phyloP scores from a whole-genome alignment of 30 jellyfish, hydroid and myxozoan species.

The Hydra vulgaris region DNA sequence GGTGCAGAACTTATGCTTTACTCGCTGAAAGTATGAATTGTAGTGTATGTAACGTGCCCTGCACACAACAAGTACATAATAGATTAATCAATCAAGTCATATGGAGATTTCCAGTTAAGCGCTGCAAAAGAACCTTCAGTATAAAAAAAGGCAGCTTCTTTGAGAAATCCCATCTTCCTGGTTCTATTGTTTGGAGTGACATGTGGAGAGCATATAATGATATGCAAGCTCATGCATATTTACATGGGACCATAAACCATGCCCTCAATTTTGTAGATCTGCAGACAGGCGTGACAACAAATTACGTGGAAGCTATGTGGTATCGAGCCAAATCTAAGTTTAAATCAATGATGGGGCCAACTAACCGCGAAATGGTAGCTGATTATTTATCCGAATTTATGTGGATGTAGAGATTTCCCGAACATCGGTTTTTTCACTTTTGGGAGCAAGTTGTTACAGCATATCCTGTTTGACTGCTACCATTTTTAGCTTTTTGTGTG shows the following conservation, averaged over 20 bases:
- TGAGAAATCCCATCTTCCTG: conserved; percentile 7
- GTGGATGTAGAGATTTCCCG: neutral
- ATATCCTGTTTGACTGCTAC: neutral
- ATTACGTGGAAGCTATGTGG: conserved; percentile 10
- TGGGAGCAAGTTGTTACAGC: neutral
- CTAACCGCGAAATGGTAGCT: conserved; percentile 5
- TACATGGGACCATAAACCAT: neutral
- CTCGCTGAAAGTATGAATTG: neutral
- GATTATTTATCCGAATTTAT: conserved; percentile 2
- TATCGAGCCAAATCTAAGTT: neutral
- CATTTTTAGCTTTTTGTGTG: neutral
- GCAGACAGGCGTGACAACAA: neutral
- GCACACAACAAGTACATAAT: neutral
- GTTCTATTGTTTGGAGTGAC: neutral
- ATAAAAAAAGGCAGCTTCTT: conserved; percentile 2
- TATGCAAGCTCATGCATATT: neutral
- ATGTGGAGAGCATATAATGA: neutral
- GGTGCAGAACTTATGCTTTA: neutral
- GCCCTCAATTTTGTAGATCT: neutral
- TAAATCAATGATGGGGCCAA: conserved; percentile 8
- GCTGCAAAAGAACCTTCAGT: conserved; percentile 9
- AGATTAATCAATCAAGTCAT: neutral
- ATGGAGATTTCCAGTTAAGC: conserved; percentile 5
- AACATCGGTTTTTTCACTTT: neutral
- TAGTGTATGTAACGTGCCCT: neutral